A percentile compares a stretch with the other conserved stretches of the same genome.
phyloP scores from a whole-genome alignment of 53 echinoderm and acorn worm species.

The Echinometra lucunter region DNA sequence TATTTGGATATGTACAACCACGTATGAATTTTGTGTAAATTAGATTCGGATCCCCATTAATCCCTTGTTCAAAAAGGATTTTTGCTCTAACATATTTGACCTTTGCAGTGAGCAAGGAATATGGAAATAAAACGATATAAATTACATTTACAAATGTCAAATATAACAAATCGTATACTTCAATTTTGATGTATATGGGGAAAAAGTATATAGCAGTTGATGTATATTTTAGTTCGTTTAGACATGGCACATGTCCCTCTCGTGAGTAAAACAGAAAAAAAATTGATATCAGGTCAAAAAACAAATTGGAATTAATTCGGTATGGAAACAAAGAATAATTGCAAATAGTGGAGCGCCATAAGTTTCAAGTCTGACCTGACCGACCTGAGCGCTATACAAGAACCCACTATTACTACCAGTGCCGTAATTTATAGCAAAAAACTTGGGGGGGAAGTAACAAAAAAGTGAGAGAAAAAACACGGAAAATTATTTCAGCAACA shows the following conservation, averaged over 20 bases:
- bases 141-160: slow-evolving; percentile 31
- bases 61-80: not conserved
- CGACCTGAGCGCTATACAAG: too few species aligned
- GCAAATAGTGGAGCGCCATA: not conserved
- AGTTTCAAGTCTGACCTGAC: too few species aligned
- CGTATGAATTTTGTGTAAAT: not conserved
- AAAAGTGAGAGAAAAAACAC: too few species aligned
- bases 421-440: too few species aligned
- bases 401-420: too few species aligned
- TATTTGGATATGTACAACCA: not conserved
- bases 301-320: not conserved
- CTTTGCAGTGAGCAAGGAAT: not conserved
- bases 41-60: not conserved
- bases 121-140: not conserved
- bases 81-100: not conserved
- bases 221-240: not conserved
- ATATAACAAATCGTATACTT: not conserved
- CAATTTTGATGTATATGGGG: not conserved
- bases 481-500: too few species aligned
- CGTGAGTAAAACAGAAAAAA: not conserved
- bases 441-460: too few species aligned
- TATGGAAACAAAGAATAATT: not conserved
- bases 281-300: not conserved
- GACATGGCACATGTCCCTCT: not conserved
- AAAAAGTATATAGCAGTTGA: not conserved